Base-by-base conservation (phyloP, 1,140 invertebrate genomes). In the Ylistrum balloti region DNA sequence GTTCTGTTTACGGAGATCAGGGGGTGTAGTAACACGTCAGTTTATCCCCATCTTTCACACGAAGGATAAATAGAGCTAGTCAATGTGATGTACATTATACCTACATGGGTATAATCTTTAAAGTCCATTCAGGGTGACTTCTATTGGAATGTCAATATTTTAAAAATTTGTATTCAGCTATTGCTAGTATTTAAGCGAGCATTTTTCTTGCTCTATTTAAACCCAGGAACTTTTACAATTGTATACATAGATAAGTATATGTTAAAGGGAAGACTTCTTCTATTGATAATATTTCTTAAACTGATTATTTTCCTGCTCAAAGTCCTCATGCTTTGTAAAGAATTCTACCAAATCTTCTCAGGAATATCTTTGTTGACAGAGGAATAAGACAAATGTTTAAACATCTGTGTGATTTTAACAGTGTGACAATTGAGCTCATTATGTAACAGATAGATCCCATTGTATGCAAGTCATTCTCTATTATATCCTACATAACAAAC, bases 191-290 rank as follows among this genome's bases (percentile, higher is more conserved):
- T 74, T 74, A 74, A 74, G 28, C 5, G 56, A 74, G 56, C n/a
- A 28, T 74, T 74, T 74, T 74, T 74, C 56, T 74, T 74, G 56
- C 56, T 74, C 56, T 74, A 74, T 74, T 74, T 74, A n/a, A 74
- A 74, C 56, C 28, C 22, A 5, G 56, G 56, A 74, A 74, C 56
- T 74, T n/a, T n/a, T 45, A 45, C 17, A 45, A 45, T 17, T 74
- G 56, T 74, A 28, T 74, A 74, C 56, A 9, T 74, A 17, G 3
- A 74, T 74, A 74, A 28, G 56, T 28, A 74, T 74, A 11, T 74
- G n/a, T 28, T 74, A 74, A 74, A 74, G 56, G n/a, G 56, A 74
- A n/a, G 56, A 74, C 56, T 28, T 74, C 56, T 28, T 74, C 22
- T 74, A 28, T 11, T 28, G 56, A 74, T 74, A 38, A 28, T 74